phyloP scores from a whole-genome alignment of 2,888 invertebrate genomes.

The Drymonia ruficornis region DNA sequence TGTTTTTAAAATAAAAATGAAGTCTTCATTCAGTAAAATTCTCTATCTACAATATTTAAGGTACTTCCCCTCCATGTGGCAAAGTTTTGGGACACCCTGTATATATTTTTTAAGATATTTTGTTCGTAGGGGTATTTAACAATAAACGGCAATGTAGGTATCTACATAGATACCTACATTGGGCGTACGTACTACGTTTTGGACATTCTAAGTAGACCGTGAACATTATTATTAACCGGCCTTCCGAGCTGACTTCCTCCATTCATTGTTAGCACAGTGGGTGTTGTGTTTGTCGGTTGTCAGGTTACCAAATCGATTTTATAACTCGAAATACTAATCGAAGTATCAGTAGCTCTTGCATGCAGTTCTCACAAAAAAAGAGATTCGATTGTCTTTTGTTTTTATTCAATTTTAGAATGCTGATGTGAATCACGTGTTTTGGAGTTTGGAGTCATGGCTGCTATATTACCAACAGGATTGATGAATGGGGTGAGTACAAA shows the following conservation, averaged over 20 bases:
- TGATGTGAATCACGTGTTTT: conserved; percentile 16
- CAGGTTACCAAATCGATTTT: conserved; percentile 77
- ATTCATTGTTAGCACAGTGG: conserved; percentile 27
- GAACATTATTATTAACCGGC: conserved; percentile 11
- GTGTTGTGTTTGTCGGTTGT: conserved; percentile 65
- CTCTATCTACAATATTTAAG: too few relatives aligned
- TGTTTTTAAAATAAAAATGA: too few relatives aligned
- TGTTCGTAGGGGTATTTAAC: too few relatives aligned
- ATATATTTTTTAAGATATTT: too few relatives aligned
- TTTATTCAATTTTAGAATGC: conserved; percentile 18
- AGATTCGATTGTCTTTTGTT: conserved; percentile 6
- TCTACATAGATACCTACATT: too few relatives aligned
- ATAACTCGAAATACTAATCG: conserved; percentile 23
- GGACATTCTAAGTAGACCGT: conserved; percentile 16
- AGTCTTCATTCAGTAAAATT: too few relatives aligned
- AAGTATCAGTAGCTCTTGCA: conserved; percentile 17
- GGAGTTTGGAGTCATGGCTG: conserved; percentile 56
- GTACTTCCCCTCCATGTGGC: too few relatives aligned
- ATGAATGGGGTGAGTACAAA: conserved; percentile 62
- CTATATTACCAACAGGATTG: conserved; percentile 68
- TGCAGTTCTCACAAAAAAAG: neutral
- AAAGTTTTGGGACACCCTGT: too few relatives aligned
- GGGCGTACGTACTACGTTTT: neutral
- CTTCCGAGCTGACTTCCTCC: conserved; percentile 22
- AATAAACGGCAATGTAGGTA: too few relatives aligned